Evolutionary conservation across 2,888 invertebrate genomes (phyloP).

Genomic region (Lasioglossum leucozonium): DNA sequence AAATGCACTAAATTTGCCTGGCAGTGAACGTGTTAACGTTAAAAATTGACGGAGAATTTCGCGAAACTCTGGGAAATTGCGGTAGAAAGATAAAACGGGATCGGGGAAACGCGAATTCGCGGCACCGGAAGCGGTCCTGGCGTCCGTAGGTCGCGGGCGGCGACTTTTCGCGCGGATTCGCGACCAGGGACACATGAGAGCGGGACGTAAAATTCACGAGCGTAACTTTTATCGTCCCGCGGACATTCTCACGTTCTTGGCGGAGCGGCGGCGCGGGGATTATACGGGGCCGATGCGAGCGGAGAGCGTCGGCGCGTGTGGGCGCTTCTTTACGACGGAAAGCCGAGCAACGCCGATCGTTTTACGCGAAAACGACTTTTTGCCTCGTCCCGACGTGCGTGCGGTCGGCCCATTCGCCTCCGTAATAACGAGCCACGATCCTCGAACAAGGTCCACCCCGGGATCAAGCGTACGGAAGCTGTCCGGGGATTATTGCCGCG

Average conservation of each 20-base stretch:
- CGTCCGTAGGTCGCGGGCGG: background rate
- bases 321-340: conserved; percentile 77
- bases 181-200: conserved; percentile 55
- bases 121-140: background rate
- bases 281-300: conserved; percentile 31
- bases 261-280: conserved; percentile 37
- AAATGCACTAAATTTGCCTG: no score
- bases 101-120: background rate
- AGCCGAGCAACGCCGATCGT: conserved; percentile 74
- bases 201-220: conserved; percentile 72
- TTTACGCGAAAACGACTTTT: conserved; percentile 76
- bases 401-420: conserved; percentile 71
- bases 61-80: no score
- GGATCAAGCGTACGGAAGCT: conserved; percentile 64
- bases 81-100: no score
- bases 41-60: background rate
- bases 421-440: conserved; percentile 69
- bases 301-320: conserved; percentile 65
- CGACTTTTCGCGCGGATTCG: conserved; percentile 22
- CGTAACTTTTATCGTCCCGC: conserved; percentile 73
- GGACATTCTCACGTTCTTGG: conserved; percentile 76
- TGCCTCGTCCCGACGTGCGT: conserved; percentile 66
- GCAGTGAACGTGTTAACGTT: no score
- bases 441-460: conserved; percentile 31
- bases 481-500: conserved; percentile 62